These are phyloP conservation scores for Psilanteris sp. DNA, from an alignment of 1,140 invertebrate genomes.

Conservation along the genomic window DNA sequence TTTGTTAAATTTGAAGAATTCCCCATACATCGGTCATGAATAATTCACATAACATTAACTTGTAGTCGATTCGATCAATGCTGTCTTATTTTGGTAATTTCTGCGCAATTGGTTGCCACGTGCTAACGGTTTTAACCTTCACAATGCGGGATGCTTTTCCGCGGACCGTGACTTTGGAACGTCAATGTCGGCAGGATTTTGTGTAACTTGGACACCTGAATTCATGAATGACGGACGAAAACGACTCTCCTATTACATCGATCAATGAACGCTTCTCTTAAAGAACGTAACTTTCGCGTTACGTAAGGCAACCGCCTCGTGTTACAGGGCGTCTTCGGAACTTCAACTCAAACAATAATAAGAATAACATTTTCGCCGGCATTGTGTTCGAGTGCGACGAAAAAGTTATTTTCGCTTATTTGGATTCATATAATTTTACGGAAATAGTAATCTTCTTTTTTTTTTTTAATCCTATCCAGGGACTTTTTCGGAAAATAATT, in stretches of 20 bases:
- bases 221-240: slow-evolving; percentile 51
- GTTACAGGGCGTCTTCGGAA: slow-evolving; percentile 20
- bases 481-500: no score
- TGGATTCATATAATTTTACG: no score
- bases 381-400: no score
- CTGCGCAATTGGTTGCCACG: no score
- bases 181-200: slow-evolving; percentile 24
- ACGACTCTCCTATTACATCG: slow-evolving; percentile 54
- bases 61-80: not conserved
- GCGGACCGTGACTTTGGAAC: slow-evolving; percentile 7
- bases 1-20: no score
- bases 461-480: no score
- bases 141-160: slow-evolving; percentile 13
- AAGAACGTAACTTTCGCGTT: slow-evolving; percentile 57
- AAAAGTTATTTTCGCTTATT: no score
- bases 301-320: slow-evolving; percentile 25
- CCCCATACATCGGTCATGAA: no score
- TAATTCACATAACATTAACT: no score
- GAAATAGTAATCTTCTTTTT: no score
- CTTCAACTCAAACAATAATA: slow-evolving; percentile 19
- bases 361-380: not conserved
- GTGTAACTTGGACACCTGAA: slow-evolving; percentile 43
- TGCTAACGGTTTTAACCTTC: slow-evolving; percentile 1
- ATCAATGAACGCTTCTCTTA: slow-evolving; percentile 55
- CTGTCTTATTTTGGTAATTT: slow-evolving; percentile 1